A percentile compares a stretch with the other conserved stretches of the same genome.
Conservation (phyloP, 2,888 invertebrate genomes). For the Stenoptilia bipunctidactyla region DNA sequence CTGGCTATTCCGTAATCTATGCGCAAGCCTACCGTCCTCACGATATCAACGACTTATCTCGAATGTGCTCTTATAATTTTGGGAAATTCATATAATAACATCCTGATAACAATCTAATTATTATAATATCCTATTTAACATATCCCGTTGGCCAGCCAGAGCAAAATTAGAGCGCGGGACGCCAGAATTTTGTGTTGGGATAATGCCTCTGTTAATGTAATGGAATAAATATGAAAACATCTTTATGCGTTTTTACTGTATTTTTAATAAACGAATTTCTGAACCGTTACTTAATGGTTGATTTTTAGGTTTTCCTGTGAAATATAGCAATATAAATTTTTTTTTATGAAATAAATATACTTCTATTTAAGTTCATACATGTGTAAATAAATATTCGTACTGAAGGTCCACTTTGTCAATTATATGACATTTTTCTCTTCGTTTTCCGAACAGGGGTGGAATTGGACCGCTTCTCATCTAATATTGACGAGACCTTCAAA, state of each 20-base stretch:
- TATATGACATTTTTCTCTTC: no score
- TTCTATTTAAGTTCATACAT: no score
- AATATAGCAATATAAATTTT: no score
- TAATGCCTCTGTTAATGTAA: slow-evolving; percentile 59
- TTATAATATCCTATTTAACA: slow-evolving; percentile 69
- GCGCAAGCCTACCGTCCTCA: slow-evolving; percentile 48
- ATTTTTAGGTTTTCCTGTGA: no score
- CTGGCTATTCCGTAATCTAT: slow-evolving; percentile 57
- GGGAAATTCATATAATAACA: slow-evolving; percentile 66
- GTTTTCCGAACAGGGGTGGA: slow-evolving; percentile 14
- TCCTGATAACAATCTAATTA: slow-evolving; percentile 68
- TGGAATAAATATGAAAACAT: slow-evolving; percentile 59
- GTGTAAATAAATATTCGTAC: no score
- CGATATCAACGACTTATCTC: slow-evolving; percentile 62
- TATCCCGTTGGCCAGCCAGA: slow-evolving; percentile 50
- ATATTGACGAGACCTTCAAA: slow-evolving; percentile 54
- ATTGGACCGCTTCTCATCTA: slow-evolving; percentile 56
- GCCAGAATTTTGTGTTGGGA: slow-evolving; percentile 41
- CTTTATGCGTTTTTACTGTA: slow-evolving; percentile 51
- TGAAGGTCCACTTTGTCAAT: no score
- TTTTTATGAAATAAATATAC: no score
- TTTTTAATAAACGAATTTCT: slow-evolving; percentile 61
- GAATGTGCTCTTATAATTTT: slow-evolving; percentile 61
- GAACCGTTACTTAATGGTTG: no score
- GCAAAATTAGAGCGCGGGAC: slow-evolving; percentile 45